These are phyloP conservation scores for Laterallus jamaicensis DNA, from an alignment of 2,113 vertebrate species.

Conservation along the genomic window DNA sequence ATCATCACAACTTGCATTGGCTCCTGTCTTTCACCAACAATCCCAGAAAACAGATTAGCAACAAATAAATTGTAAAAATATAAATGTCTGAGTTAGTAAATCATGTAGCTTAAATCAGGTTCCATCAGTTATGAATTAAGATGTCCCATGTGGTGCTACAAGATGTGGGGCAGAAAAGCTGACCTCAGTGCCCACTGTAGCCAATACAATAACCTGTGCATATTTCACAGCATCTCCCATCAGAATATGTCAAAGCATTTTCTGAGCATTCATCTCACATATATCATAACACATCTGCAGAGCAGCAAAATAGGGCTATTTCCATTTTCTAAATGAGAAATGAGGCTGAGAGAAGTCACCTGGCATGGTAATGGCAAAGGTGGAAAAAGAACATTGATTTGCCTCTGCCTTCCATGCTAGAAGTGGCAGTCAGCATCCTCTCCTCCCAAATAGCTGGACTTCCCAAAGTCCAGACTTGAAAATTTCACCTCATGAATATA, in stretches of 20 bases:
- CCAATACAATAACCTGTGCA: background rate
- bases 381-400: background rate
- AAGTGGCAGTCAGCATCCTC: background rate
- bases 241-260: background rate
- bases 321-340: background rate
- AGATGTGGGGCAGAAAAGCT: background rate
- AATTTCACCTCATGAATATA: background rate
- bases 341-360: background rate
- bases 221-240: background rate
- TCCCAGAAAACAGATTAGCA: background rate
- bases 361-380: background rate
- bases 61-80: background rate
- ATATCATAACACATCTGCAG: background rate
- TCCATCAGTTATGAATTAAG: background rate
- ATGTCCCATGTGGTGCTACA: background rate
- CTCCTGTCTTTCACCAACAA: background rate
- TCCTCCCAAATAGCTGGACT: background rate
- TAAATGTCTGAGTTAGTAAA: background rate
- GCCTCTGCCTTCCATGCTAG: background rate
- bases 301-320: background rate
- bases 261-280: background rate
- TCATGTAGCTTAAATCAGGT: background rate
- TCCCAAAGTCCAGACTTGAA: background rate
- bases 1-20: background rate
- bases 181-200: background rate